Evolutionary conservation across 2,888 invertebrate genomes (phyloP).

Genomic region (Oconnorella tubifera): DNA sequence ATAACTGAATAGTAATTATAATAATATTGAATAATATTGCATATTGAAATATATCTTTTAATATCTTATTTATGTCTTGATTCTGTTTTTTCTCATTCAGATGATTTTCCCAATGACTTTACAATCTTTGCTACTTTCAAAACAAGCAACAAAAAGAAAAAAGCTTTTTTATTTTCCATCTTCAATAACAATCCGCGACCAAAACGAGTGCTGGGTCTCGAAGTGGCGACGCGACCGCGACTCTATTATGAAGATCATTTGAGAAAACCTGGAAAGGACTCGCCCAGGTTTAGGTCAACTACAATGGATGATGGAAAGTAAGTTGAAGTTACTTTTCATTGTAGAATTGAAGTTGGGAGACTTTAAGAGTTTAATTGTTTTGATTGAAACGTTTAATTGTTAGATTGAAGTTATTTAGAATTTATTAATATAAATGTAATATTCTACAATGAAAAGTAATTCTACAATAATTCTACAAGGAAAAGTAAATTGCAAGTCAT

Average conservation of each 20-base stretch:
- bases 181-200: background rate
- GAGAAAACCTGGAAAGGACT: constrained; percentile 9
- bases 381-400: too few species aligned
- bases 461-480: too few species aligned
- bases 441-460: too few species aligned
- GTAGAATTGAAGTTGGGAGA: background rate
- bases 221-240: constrained; percentile 2
- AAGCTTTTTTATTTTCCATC: constrained; percentile 2
- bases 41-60: too few species aligned
- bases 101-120: constrained; percentile 12
- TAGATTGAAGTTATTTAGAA: too few species aligned
- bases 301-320: constrained; percentile 11
- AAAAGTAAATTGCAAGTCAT: too few species aligned
- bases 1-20: too few species aligned
- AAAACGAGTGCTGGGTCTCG: constrained; percentile 3
- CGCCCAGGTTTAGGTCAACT: background rate
- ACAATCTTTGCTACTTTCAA: constrained; percentile 8
- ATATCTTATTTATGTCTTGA: too few species aligned
- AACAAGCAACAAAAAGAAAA: background rate
- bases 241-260: constrained; percentile 6
- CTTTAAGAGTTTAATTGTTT: background rate
- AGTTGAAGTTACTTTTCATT: background rate
- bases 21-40: too few species aligned
- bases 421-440: too few species aligned
- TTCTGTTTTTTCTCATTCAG: too few species aligned